These are phyloP conservation scores for Boulengeromyrus knoepffleri DNA, from an alignment of 2,113 vertebrate genomes.

Conservation along the genomic window DNA sequence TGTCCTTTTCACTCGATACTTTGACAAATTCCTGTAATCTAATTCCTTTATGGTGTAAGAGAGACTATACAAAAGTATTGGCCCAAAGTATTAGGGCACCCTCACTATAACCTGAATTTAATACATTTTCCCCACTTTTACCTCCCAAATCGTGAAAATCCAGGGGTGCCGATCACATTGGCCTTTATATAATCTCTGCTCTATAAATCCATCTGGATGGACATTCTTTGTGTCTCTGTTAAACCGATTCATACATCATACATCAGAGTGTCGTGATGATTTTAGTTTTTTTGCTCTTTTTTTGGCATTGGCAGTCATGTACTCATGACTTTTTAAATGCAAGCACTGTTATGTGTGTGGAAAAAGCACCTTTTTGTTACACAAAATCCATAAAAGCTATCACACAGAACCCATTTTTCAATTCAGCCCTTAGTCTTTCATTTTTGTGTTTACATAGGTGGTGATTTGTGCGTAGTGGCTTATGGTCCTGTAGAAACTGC, in stretches of 20 bases:
- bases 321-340: not conserved
- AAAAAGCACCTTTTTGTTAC: not conserved
- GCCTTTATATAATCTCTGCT: not conserved
- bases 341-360: not conserved
- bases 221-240: not conserved
- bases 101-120: not conserved
- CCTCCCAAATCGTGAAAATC: not conserved
- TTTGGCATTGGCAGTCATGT: not conserved
- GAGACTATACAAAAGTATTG: not conserved
- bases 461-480: not conserved
- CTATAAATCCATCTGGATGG: not conserved
- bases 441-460: not conserved
- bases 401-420: not conserved
- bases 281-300: not conserved
- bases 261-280: not conserved
- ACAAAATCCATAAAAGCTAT: not conserved
- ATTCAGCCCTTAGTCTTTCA: not conserved
- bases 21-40: constrained; percentile 1
- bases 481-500: not conserved
- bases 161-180: not conserved
- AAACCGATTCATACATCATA: not conserved
- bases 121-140: not conserved
- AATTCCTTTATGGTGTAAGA: not conserved
- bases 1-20: not conserved
- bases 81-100: not conserved